Evolutionary conservation across 2,113 vertebrate species (phyloP).

Genomic region (Eurystomus gularis): DNA sequence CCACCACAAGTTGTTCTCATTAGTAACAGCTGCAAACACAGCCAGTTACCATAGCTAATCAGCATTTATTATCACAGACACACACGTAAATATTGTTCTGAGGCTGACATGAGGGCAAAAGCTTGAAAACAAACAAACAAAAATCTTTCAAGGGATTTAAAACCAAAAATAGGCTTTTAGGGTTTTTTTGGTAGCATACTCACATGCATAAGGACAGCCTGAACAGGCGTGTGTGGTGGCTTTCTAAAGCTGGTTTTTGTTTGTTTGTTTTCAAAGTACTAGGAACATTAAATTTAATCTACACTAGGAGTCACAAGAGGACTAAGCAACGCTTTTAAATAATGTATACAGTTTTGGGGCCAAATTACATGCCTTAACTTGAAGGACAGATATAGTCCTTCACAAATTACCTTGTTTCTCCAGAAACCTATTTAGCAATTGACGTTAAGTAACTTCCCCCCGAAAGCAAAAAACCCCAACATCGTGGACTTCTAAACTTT

Average conservation of each 20-base stretch:
- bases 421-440: background rate
- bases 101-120: background rate
- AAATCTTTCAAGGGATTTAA: background rate
- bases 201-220: background rate
- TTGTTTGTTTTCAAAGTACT: background rate
- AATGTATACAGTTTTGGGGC: background rate
- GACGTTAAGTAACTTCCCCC: background rate
- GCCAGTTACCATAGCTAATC: background rate
- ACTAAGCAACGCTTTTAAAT: background rate
- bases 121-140: background rate
- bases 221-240: background rate
- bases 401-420: background rate
- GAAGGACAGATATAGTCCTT: background rate
- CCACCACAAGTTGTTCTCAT: background rate
- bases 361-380: background rate
- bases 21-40: background rate
- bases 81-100: background rate
- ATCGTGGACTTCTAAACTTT: background rate
- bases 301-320: background rate
- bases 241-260: background rate
- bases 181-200: background rate
- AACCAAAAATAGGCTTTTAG: background rate
- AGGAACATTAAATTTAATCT: background rate
- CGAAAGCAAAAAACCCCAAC: background rate
- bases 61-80: background rate